These are phyloP conservation scores for Brachionus sp. DNA, from an alignment of 1,140 invertebrate genomes.

Conservation along the genomic window DNA sequence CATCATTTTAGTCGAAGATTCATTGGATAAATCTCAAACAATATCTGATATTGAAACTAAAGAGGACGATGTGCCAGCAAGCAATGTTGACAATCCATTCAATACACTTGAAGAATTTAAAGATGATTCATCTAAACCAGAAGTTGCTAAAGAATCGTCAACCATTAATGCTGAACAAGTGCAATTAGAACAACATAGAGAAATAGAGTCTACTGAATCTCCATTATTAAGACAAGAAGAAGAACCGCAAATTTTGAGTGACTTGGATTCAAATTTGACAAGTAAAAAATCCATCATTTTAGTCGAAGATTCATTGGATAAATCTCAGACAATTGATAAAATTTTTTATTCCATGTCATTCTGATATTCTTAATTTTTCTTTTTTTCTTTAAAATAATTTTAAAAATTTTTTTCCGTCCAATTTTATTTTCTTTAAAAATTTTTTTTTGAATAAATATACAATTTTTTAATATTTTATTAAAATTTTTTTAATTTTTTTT, in stretches of 20 bases:
- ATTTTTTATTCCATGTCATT: too few relatives aligned
- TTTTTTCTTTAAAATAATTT: background rate
- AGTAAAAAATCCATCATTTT: background rate
- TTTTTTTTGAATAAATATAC: too few relatives aligned
- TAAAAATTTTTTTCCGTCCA: background rate
- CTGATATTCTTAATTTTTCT: too few relatives aligned
- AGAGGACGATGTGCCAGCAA: background rate
- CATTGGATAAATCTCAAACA: conserved; percentile 18
- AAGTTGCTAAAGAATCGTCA: background rate
- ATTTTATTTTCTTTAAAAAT: too few relatives aligned
- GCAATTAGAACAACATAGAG: background rate
- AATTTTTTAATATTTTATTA: background rate
- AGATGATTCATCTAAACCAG: background rate
- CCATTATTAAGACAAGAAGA: background rate
- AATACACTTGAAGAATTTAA: background rate
- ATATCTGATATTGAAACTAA: background rate
- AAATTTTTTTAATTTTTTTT: background rate
- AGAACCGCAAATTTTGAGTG: background rate
- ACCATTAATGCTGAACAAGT: background rate
- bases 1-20: conserved; percentile 10
- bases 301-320: conserved; percentile 21
- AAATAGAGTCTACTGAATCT: background rate
- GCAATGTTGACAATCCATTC: background rate
- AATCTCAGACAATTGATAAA: background rate
- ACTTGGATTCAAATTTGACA: background rate